Evolutionary conservation across 2,113 vertebrate species (phyloP).

Genomic region (Sigmodon hispidus): DNA sequence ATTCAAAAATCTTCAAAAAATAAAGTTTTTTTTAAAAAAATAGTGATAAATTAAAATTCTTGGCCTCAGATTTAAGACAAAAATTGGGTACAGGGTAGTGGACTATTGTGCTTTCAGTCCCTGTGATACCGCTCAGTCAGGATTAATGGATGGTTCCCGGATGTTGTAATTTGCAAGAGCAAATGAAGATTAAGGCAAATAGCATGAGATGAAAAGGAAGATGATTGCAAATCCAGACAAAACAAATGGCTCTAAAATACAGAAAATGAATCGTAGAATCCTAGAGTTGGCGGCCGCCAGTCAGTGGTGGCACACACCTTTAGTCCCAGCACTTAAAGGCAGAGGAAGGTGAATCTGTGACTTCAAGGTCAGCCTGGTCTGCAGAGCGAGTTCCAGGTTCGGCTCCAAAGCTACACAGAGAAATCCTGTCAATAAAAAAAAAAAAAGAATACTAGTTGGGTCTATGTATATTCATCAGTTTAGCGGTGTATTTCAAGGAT

Average conservation of each 20-base stretch:
- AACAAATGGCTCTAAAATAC: background rate
- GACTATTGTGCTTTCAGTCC: background rate
- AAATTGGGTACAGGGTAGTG: background rate
- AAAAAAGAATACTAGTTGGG: background rate
- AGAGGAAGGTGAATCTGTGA: no score
- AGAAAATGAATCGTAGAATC: background rate
- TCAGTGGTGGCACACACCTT: no score
- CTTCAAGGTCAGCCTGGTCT: no score
- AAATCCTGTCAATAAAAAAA: no score
- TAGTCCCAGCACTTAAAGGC: no score
- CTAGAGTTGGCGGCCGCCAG: no score
- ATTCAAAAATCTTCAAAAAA: background rate
- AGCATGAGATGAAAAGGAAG: background rate
- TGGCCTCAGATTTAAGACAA: background rate
- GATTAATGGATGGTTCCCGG: background rate
- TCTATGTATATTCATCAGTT: background rate
- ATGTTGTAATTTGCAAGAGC: background rate
- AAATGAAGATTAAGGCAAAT: background rate
- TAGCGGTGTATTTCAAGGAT: background rate
- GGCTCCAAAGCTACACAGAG: no score
- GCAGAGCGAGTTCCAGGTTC: no score
- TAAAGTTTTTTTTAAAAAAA: background rate
- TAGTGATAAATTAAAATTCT: background rate
- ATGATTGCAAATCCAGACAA: background rate
- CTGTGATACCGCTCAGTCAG: fast-evolving